Evolutionary conservation across 2,113 vertebrate species (phyloP), one percentile per base, ranked within the genome.

Genomic region (Pachypanchax playfairii): DNA sequence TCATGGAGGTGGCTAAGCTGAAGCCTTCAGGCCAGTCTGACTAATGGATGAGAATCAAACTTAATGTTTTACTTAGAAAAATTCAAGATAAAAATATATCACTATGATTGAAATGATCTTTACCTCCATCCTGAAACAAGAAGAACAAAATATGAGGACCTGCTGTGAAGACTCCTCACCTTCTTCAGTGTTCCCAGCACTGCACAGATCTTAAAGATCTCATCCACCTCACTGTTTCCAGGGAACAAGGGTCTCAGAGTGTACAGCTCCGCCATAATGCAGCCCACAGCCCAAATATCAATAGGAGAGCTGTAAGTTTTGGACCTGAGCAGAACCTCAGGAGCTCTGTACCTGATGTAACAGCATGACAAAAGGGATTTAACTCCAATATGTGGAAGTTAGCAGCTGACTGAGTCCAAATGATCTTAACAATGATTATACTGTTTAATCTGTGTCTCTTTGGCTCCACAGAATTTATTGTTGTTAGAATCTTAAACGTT

Each of bases 201-300:
- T 90, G 98, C 96, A 89, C 97, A 99, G 79, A 99, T 98, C 90
- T 99, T 98, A 85, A 99, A 99, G 82, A 99, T 98, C 89, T 98
- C 95, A 70, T 99, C 97, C 28, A 99, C 94, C 77, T 99, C 97
- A 39, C 96, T 98, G 70, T 96, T 97, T n/a, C 97, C 97, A 9
- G 96, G 97, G 70, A 98, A 99, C 62, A 99, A 96, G 2, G 97
- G 97, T 42, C 97, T 91, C 26, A 99, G 86, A 0, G 95, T 98
- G 61, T 98, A 98, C 0, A 99, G 85, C 46, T 99, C 97, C 3
- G 97, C 97, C 96, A 98, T 98, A 60, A 99, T 99, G 77, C 97
- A 98, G 65, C 97, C 97, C 41, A 98, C 93, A 17, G 97, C 97
- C 97, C 97, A 99, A 53, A 99, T 76, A 26, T 99, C 97, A 66